Base-by-base conservation (phyloP, 2,797 vertebrate species). In the Phrynocephalus vlangalii region DNA sequence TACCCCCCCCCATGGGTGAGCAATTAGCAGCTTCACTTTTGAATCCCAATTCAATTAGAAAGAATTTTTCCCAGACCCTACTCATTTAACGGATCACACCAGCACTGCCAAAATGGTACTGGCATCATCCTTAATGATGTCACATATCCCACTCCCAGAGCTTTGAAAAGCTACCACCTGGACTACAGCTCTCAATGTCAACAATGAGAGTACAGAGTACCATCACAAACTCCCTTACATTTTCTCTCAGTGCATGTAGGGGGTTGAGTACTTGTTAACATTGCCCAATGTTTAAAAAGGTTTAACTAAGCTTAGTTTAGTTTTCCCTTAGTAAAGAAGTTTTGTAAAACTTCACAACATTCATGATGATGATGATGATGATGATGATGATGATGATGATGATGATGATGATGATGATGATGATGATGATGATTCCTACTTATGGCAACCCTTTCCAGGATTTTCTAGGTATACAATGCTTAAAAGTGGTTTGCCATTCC, bases 391-490 rank as follows among this genome's bases (percentile, higher is more conserved):
- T 63, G 38, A 80, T 33, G 90, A 86, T 24, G 67, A 6, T 86
- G 33, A 33, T 5, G 7, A 10, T 63, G 38, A 80, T 33, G 90
- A 86, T n/a, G 67, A 6, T 86, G 67, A 6, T 86, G 33, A 33
- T 5, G 7, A 10, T 63, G 38, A 80, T 33, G 90, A 86, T n/a
- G 67, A 6, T 86, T 82, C n/a, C 1, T 28, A 13, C 67, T 50
- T 86, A 85, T 89, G 30, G 79, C 88, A 79, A 4, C 56, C 26
- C 91, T 78, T 92, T 89, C 79, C 88, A 86, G 68, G 82, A 3
- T 0, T 60, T 88, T 28, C 10, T 11, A 2, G 0, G 2, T 79
- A 68, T 56, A 50, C 28, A 86, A 63, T 9, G 0, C 0, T 33
- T 79, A 3, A 10, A 88, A 48, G 0, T 60, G 75, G 56, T 56